Evolutionary conservation across 2,888 invertebrate genomes (phyloP), one percentile per base, ranked within the genome.

Genomic region (Sminthurides aquaticus): DNA sequence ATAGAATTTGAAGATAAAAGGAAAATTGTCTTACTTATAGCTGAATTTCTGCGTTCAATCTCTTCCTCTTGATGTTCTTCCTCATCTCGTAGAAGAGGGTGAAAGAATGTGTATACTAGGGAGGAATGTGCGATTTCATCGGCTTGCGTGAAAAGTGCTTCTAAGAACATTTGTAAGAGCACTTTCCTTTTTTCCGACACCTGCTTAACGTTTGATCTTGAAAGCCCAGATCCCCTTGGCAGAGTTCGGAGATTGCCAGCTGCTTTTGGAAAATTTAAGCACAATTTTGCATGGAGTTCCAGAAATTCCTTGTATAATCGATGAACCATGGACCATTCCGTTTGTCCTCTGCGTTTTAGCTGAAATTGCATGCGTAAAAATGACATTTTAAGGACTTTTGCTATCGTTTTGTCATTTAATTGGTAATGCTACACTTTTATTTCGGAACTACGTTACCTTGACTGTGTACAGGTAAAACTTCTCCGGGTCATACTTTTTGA

Each of bases 41-140:
- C 49, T 1, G 56, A 27, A n/a, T 48, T 27, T 59, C 60, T 67
- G 25, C 65, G 22, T 20, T 65, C 82, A 79, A 87, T 87, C 68
- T 91, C 87, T 75, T 89, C 89, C 15, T 89, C 87, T 76, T 91
- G 91, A 78, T 94, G 91, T 80, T 96, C 95, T 20, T 73, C 72
- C 59, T 74, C 73, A 80, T 98, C 98, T 70, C 97, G 82, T 69
- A 96, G 80, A 69, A 98, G 80, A 1, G 97, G 95, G 81, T 99
- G 99, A 82, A 98, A 98, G 82, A 99, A 99, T 0, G 98, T 99
- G 79, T 98, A 98, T 0, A 99, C 95, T 62, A 99, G 83, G 79
- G 96, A 94, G 5, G 89, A 91, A 81, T 98, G 96, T 0, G 93
- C 88, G 74, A 99, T 93, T 82, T 98, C 97, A 73, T 91, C 89